These are phyloP conservation scores for Campylorhamphus procurvoides DNA, from an alignment of 2,113 vertebrate genomes.

Conservation along the genomic window DNA sequence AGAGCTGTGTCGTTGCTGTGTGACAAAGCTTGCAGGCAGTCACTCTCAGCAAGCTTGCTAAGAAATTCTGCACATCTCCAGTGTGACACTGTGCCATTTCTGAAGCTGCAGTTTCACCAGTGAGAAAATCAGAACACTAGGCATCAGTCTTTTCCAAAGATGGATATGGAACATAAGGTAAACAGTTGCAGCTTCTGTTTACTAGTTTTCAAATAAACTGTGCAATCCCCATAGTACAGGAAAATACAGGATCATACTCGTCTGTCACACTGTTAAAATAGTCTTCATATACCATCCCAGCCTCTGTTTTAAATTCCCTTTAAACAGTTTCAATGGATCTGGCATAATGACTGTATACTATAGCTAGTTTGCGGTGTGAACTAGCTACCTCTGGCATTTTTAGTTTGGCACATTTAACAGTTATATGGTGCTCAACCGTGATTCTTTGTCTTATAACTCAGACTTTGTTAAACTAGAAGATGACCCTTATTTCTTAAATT, in stretches of 20 bases:
- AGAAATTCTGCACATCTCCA: not conserved
- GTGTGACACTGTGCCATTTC: not conserved
- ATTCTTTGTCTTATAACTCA: slow-evolving; percentile 9
- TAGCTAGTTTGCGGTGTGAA: not conserved
- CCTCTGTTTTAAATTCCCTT: not conserved
- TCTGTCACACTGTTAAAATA: not conserved
- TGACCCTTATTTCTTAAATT: not conserved
- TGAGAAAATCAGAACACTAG: not conserved
- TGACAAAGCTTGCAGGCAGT: not conserved
- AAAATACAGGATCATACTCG: not conserved
- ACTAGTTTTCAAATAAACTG: not conserved
- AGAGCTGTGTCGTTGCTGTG: not conserved
- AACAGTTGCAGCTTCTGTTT: slow-evolving; percentile 13
- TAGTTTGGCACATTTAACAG: not conserved
- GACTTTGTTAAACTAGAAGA: not conserved
- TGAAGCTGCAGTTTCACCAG: not conserved
- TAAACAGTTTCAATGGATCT: not conserved
- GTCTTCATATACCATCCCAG: not conserved
- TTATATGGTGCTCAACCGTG: not conserved
- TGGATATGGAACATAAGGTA: not conserved
- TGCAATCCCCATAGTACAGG: rapidly evolving
- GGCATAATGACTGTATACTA: not conserved
- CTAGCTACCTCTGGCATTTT: not conserved
- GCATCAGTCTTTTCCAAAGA: not conserved
- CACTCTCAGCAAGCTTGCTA: not conserved